These are phyloP conservation scores for Glandiceps talaboti DNA, from an alignment of 53 echinoderm and acorn worm genomes.

Conservation along the genomic window DNA sequence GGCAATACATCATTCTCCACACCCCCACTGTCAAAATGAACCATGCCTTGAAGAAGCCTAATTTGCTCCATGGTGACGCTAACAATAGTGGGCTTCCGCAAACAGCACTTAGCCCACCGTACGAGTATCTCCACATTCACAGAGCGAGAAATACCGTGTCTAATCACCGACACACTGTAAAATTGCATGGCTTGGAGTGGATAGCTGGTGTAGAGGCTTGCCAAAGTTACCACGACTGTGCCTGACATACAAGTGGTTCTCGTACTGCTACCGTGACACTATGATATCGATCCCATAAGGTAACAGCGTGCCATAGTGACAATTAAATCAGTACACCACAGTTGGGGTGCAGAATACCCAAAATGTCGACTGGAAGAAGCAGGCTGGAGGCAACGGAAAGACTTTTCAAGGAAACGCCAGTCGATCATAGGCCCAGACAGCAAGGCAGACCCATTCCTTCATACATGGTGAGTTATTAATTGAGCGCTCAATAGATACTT, in stretches of 20 bases:
- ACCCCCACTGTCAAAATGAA: background rate
- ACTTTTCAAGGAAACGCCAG: background rate
- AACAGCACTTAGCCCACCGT: background rate
- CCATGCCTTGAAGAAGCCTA: background rate
- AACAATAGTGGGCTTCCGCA: background rate
- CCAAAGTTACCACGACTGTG: too few species aligned
- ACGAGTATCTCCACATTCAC: background rate
- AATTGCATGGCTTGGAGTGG: background rate
- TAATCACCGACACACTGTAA: background rate
- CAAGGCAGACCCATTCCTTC: background rate
- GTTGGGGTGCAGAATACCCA: too few species aligned
- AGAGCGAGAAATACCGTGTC: too few species aligned
- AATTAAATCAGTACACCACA: background rate
- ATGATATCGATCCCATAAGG: background rate
- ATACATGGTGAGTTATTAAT: too few species aligned
- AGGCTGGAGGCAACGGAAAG: background rate
- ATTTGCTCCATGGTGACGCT: background rate
- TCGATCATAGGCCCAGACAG: background rate
- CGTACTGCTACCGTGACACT: too few species aligned
- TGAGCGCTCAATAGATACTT: too few species aligned
- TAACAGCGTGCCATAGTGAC: background rate
- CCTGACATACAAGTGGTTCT: too few species aligned
- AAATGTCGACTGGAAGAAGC: background rate
- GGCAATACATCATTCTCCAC: background rate
- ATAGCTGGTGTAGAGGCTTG: background rate